Evolutionary conservation across 1,140 invertebrate species (phyloP).

Genomic region (Neodiprion lecontei): DNA sequence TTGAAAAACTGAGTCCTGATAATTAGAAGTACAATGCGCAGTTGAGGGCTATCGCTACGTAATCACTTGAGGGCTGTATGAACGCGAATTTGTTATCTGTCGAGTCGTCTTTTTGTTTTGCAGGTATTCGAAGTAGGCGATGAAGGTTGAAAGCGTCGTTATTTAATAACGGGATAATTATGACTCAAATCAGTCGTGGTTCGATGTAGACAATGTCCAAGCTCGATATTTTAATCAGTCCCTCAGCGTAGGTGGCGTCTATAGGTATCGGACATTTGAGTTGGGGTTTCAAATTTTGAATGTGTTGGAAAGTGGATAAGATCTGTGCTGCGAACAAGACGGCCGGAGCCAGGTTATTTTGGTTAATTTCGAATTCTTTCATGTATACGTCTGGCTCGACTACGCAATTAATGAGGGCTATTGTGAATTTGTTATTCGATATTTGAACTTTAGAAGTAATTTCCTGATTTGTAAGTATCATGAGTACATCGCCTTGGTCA

Average conservation of each 20-base stretch:
- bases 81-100: neutral
- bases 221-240: neutral
- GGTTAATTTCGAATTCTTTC: neutral
- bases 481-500: too few species aligned
- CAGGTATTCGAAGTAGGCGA: neutral
- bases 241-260: neutral
- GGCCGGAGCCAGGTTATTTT: neutral
- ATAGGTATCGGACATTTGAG: neutral
- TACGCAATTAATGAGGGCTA: too few species aligned
- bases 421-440: too few species aligned
- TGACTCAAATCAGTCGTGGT: neutral
- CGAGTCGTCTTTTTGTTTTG: neutral
- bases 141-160: neutral
- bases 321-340: neutral
- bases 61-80: neutral
- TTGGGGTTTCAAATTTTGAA: neutral
- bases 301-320: neutral
- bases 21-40: neutral
- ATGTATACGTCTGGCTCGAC: too few species aligned
- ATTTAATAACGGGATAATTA: neutral
- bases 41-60: neutral
- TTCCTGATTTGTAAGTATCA: too few species aligned
- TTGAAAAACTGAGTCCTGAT: neutral
- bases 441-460: too few species aligned
- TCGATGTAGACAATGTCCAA: neutral